A percentile compares a stretch with the other conserved stretches of the same genome.
Conservation (phyloP, 2,113 vertebrate genomes). For the Taxidea taxus region DNA sequence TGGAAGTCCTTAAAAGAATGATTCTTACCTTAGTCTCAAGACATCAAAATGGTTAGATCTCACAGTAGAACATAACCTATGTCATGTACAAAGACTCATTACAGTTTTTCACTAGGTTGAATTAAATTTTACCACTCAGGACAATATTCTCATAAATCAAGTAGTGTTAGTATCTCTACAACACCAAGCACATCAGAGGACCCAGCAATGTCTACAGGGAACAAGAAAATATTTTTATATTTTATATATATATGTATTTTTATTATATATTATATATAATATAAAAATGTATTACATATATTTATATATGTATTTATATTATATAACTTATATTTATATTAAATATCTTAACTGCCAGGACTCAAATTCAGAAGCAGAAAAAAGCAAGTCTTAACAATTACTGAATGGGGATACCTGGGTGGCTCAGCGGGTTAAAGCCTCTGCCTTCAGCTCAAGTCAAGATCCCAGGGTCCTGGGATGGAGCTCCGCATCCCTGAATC, state of each 20-base stretch:
- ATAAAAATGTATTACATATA: too few species aligned
- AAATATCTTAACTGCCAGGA: not conserved
- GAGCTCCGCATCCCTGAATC: too few species aligned
- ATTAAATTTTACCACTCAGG: not conserved
- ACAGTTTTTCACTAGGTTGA: not conserved
- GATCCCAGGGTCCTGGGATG: too few species aligned
- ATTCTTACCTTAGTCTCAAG: not conserved
- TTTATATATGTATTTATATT: too few species aligned
- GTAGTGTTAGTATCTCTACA: not conserved
- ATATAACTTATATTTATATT: too few species aligned
- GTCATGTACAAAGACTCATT: not conserved
- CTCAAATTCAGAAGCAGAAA: not conserved
- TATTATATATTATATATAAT: too few species aligned
- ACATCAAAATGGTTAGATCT: not conserved
- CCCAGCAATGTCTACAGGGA: not conserved
- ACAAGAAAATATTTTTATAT: conserved; percentile 13
- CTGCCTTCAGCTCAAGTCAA: too few species aligned
- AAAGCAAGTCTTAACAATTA: conserved; percentile 23
- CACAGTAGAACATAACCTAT: not conserved
- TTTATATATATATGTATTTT: too few species aligned
- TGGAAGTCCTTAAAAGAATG: conserved; percentile 25
- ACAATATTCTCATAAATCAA: conserved; percentile 27
- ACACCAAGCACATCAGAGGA: not conserved
- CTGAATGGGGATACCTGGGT: not conserved
- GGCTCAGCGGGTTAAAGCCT: too few species aligned